Percentiles rank a stretch among this genome's conserved stretches.
phyloP scores from a whole-genome alignment of 2,113 vertebrate species.

The Muntiacus muntjak region DNA sequence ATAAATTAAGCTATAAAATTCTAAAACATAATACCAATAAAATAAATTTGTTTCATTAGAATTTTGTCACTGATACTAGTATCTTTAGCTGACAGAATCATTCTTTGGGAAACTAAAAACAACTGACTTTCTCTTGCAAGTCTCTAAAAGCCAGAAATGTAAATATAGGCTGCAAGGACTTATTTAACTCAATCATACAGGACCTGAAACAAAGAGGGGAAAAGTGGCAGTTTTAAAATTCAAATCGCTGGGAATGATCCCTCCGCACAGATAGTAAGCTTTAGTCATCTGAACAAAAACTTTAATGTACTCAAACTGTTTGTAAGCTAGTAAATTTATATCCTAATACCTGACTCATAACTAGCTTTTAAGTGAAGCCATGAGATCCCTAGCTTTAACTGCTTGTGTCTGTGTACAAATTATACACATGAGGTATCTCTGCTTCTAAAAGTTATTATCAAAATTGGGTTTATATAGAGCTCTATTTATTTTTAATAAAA shows the following conservation, averaged over 20 bases:
- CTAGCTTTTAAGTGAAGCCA: not conserved
- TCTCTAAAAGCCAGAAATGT: not conserved
- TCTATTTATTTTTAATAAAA: not conserved
- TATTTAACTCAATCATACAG: not conserved
- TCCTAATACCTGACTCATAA: not conserved
- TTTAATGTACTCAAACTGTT: not conserved
- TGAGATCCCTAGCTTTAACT: not conserved
- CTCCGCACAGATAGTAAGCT: not conserved
- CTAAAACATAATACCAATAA: not conserved
- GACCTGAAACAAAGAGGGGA: not conserved
- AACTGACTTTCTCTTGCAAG: not conserved
- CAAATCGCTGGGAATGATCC: not conserved
- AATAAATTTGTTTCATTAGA: not conserved
- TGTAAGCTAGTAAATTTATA: not conserved
- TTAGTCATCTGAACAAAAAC: not conserved
- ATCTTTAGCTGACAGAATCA: not conserved
- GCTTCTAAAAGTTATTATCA: not conserved
- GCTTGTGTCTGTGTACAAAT: not conserved
- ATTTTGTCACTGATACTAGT: not conserved
- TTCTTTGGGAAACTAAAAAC: not conserved
- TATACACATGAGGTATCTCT: not conserved
- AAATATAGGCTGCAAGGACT: not conserved
- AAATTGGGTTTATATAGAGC: not conserved
- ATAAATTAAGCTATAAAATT: not conserved
- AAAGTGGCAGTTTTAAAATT: not conserved